These are phyloP conservation scores for Lophura nycthemera DNA, from an alignment of 2,113 vertebrate genomes.

Conservation along the genomic window DNA sequence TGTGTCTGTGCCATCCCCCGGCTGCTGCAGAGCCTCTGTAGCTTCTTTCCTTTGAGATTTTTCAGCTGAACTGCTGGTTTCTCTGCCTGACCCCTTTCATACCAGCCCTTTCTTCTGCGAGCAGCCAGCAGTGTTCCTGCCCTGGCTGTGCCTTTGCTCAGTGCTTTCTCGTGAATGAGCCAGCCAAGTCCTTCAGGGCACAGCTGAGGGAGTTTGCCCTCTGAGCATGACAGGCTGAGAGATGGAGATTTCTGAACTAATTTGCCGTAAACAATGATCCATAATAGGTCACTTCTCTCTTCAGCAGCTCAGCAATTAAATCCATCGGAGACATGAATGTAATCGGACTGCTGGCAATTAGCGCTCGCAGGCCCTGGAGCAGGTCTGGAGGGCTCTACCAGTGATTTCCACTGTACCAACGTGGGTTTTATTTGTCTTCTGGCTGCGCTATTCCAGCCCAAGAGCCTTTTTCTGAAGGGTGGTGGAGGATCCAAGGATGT, in stretches of 20 bases:
- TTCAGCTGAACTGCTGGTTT: background rate
- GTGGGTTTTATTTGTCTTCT: background rate
- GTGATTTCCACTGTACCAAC: background rate
- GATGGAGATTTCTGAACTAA: slow-evolving; percentile 42
- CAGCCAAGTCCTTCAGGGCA: background rate
- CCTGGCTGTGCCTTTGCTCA: background rate
- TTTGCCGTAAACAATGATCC: slow-evolving; percentile 61
- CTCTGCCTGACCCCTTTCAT: background rate
- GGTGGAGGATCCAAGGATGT: accelerated
- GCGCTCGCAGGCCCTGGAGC: background rate
- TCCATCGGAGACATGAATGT: background rate
- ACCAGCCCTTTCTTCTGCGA: background rate
- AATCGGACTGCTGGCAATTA: slow-evolving; percentile 33
- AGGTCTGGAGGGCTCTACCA: background rate
- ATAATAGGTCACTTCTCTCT: slow-evolving; percentile 52
- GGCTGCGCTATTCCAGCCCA: background rate
- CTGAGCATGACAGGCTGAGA: slow-evolving; percentile 25
- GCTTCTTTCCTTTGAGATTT: background rate
- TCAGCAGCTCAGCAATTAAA: slow-evolving; percentile 38
- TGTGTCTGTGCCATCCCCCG: too few relatives aligned
- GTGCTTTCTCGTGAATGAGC: background rate
- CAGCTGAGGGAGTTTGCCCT: slow-evolving; percentile 22
- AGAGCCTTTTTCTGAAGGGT: background rate
- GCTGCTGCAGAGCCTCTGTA: background rate
- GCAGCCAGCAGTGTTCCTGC: background rate